These are phyloP conservation scores for Drosophila nigricruria DNA, from an alignment of 2,888 invertebrate genomes.

Conservation along the genomic window DNA sequence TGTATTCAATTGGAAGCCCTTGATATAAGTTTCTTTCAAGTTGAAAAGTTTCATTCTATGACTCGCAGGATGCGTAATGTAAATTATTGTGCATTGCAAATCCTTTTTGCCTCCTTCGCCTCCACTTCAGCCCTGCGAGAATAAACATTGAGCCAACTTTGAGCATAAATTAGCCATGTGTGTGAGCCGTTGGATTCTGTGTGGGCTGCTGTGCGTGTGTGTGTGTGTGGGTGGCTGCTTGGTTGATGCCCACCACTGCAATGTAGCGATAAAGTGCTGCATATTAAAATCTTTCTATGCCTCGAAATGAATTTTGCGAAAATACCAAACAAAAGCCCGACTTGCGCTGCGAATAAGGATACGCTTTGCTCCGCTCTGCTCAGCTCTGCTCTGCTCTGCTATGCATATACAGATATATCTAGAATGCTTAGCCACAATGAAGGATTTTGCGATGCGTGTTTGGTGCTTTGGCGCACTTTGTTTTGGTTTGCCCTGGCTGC, in stretches of 20 bases:
- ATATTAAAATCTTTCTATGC: slow-evolving; percentile 66
- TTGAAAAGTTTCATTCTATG: slow-evolving; percentile 28
- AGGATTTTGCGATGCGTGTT: slow-evolving; percentile 52
- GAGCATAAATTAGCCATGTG: slow-evolving; percentile 72
- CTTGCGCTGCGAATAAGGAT: slow-evolving; percentile 4
- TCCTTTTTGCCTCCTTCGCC: slow-evolving; percentile 37
- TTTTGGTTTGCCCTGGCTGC: slow-evolving; percentile 41
- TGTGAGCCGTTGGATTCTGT: slow-evolving; percentile 30
- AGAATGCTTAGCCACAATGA: slow-evolving; percentile 43
- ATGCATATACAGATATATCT: neutral
- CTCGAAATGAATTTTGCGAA: slow-evolving; percentile 78
- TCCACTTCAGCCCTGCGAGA: slow-evolving; percentile 10
- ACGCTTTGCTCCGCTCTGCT: neutral
- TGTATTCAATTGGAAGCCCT: slow-evolving; percentile 61
- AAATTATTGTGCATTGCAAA: slow-evolving; percentile 74
- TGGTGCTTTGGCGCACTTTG: slow-evolving; percentile 46
- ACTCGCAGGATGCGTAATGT: slow-evolving; percentile 63
- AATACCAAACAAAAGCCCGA: slow-evolving; percentile 64
- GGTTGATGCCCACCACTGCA: slow-evolving; percentile 41
- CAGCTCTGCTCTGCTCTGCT: neutral
- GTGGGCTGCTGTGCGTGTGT: neutral
- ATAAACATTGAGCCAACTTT: slow-evolving; percentile 51
- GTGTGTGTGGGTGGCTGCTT: neutral
- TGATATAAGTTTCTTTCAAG: slow-evolving; percentile 47
- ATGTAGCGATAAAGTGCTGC: slow-evolving; percentile 63